Conservation (phyloP, 1,140 invertebrate genomes). For the Drosophila novamexicana region DNA sequence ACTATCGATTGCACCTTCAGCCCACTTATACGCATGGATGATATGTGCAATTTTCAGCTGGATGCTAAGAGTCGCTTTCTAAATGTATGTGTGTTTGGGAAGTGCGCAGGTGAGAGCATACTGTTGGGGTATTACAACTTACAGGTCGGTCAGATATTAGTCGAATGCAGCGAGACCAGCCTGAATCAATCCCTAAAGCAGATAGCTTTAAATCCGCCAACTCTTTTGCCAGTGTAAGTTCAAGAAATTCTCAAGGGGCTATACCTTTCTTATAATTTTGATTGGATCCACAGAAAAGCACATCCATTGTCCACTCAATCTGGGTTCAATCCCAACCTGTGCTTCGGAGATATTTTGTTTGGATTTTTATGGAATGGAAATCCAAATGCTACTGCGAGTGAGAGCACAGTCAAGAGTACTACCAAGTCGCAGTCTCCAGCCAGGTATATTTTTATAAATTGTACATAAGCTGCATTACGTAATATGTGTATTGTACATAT, state of each 20-base stretch:
- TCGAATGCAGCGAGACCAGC: slow-evolving; percentile 92
- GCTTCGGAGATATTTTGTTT: slow-evolving; percentile 94
- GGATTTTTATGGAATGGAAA: slow-evolving; percentile 90
- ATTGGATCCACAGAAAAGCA: slow-evolving; percentile 84
- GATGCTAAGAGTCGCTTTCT: slow-evolving; percentile 90
- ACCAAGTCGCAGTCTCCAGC: slow-evolving; percentile 43
- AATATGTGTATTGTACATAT: too few relatives aligned
- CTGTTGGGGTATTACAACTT: slow-evolving; percentile 92
- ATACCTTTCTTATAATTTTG: neutral
- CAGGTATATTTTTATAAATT: slow-evolving; percentile 27
- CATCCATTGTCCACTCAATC: slow-evolving; percentile 88
- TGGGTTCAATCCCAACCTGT: slow-evolving; percentile 95
- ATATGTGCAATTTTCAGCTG: slow-evolving; percentile 90
- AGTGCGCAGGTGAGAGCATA: slow-evolving; percentile 86
- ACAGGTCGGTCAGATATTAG: slow-evolving; percentile 89
- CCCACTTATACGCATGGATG: slow-evolving; percentile 87
- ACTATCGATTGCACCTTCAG: slow-evolving; percentile 86
- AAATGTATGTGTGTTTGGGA: slow-evolving; percentile 92
- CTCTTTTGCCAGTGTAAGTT: slow-evolving; percentile 86
- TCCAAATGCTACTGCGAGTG: slow-evolving; percentile 55
- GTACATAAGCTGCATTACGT: too few relatives aligned
- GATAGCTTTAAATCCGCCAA: slow-evolving; percentile 89
- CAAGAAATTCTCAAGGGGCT: too few relatives aligned
- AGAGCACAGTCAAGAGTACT: slow-evolving; percentile 25
- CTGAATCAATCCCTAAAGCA: slow-evolving; percentile 92